Base-by-base conservation (phyloP, 2,888 invertebrate species). In the Seladonia tumulorum region DNA sequence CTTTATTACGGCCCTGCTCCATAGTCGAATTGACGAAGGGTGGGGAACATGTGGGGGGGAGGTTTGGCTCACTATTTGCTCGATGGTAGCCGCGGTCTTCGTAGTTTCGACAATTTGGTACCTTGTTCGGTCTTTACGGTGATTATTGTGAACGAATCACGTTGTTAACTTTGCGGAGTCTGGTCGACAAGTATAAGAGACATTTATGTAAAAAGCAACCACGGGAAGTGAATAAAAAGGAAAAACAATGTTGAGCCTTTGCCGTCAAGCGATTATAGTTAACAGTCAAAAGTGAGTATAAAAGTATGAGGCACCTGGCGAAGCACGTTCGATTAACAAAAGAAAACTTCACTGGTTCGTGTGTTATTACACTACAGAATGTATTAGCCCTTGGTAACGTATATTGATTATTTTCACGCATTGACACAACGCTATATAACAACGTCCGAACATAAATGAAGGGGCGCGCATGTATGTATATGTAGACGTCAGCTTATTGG, bases 281-380 rank as follows among this genome's bases (percentile, higher is more conserved):
- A 94, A 93, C 90, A 91, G 92, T 85, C 94, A 94, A 93, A 95
- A 94, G 95, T 95, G 90, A 94, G 94, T 94, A 92, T 4, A 39
- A 76, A 66, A 80, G 80, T 49, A 25, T 22, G 25, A 75, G 45
- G 74, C 16, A 25, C 35, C 8, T 29, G 29, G 29, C 12, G 22
- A 53, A 39, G 42, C 22, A 47, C 10, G 47, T 18, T 45, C n/a
- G 47, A n/a, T 49, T 29, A 25, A 18, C 53, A 29, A 63, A 45
- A 82, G 16, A 39, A 53, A 57, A 72, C 53, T 71, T 45, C 18
- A 16, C 47, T 68, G 29, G 29, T 70, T 16, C 5, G 25, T 76
- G 49, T 71, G 70, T 49, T 42, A 10, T 47, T 68, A 8, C n/a
- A 63, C 47, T 73, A 47, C 22, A 45, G 10, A 29, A 25, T 47